Evolutionary conservation across 2,797 vertebrate genomes (phyloP).

Genomic region (Syngnathus rostellatus): DNA sequence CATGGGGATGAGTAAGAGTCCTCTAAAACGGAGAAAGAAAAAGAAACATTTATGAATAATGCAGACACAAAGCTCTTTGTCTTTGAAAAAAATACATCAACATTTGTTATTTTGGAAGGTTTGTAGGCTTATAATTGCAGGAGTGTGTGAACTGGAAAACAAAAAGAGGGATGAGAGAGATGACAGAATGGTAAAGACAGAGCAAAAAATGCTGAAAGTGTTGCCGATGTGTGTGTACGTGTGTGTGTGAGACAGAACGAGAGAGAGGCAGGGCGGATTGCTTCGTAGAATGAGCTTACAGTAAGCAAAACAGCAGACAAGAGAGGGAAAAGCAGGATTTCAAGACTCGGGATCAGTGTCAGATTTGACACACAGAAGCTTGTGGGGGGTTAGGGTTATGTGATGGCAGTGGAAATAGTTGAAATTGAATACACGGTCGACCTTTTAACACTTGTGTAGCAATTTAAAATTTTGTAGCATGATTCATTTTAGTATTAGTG

Average conservation of each 20-base stretch:
- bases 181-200: background rate
- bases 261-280: slow-evolving; percentile 21
- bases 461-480: background rate
- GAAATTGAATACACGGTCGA: no score
- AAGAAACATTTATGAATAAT: background rate
- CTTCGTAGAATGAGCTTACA: slow-evolving; percentile 25
- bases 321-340: slow-evolving; percentile 30
- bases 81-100: slow-evolving; percentile 1
- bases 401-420: background rate
- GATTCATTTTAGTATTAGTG: background rate
- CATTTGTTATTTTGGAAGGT: background rate
- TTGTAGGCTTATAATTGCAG: background rate
- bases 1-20: background rate
- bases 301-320: slow-evolving; percentile 28
- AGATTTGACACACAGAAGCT: slow-evolving; percentile 5
- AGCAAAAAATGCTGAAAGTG: background rate
- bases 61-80: background rate
- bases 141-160: background rate
- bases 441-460: background rate
- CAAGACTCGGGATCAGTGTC: slow-evolving; percentile 23
- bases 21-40: background rate
- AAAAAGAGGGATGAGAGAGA: background rate
- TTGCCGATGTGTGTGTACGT: background rate
- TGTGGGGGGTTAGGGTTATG: background rate
- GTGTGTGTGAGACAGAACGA: slow-evolving; percentile 7